Percentiles rank a stretch among this genome's conserved stretches.
phyloP scores from a whole-genome alignment of 2,888 invertebrate species.

The Agonopterix heracliana region DNA sequence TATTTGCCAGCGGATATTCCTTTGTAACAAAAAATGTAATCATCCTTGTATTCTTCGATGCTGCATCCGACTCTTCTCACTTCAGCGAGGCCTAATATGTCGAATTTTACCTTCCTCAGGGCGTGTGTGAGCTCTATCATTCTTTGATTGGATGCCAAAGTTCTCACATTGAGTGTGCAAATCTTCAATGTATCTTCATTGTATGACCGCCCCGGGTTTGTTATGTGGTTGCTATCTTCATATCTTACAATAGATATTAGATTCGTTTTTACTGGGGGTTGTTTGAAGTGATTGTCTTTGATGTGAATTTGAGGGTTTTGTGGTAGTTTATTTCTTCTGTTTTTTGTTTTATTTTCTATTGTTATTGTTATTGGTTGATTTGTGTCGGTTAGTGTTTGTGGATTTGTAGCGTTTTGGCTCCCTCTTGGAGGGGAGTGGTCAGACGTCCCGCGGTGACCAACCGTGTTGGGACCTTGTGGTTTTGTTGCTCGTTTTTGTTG shows the following conservation, averaged over 20 bases:
- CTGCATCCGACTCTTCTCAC: background rate
- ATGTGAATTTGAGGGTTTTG: too few species aligned
- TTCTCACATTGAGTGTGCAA: background rate
- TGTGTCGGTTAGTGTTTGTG: too few species aligned
- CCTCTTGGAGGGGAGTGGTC: background rate
- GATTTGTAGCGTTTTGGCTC: too few species aligned
- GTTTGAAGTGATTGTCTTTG: too few species aligned
- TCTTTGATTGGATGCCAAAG: background rate
- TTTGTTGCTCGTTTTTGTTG: background rate
- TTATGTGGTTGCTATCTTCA: too few species aligned
- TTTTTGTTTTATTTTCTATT: too few species aligned
- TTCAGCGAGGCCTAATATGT: background rate
- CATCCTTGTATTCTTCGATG: background rate
- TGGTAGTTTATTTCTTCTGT: too few species aligned
- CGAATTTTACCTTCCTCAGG: background rate
- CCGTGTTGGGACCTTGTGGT: background rate
- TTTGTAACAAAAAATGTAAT: background rate
- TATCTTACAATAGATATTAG: too few species aligned
- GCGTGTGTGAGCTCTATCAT: background rate
- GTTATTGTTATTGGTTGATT: too few species aligned
- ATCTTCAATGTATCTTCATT: too few species aligned
- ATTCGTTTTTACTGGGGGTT: too few species aligned
- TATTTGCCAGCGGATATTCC: background rate
- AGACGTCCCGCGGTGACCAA: background rate
- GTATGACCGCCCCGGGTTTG: too few species aligned